A percentile compares a stretch with the other conserved stretches of the same genome.
These are phyloP conservation scores for Empis stercorea DNA, from an alignment of 2,888 invertebrate species.

Conservation along the genomic window DNA sequence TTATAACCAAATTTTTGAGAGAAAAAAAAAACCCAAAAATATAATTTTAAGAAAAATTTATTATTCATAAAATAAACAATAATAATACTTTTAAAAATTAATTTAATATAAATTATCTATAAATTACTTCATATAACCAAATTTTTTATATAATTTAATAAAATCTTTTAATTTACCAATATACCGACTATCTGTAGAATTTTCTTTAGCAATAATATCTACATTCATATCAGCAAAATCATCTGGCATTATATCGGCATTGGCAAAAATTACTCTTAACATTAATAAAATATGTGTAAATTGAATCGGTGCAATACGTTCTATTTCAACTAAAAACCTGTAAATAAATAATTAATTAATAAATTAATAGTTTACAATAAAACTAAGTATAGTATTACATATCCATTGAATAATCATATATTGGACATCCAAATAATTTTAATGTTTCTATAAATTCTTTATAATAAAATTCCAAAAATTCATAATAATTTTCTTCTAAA, in stretches of 20 bases:
- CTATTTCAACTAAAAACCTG: slow-evolving; percentile 33
- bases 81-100: too few relatives aligned
- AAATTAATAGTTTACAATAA: too few relatives aligned
- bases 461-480: slow-evolving; percentile 41
- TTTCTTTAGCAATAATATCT: slow-evolving; percentile 29
- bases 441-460: slow-evolving; percentile 37
- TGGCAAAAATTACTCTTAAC: slow-evolving; percentile 39
- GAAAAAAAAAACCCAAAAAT: too few relatives aligned
- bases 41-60: too few relatives aligned
- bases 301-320: slow-evolving; percentile 34
- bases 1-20: too few relatives aligned
- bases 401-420: slow-evolving; percentile 33
- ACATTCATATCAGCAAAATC: slow-evolving; percentile 37
- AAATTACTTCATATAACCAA: not conserved
- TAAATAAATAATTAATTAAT: slow-evolving; percentile 8
- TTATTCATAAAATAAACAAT: too few relatives aligned
- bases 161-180: slow-evolving; percentile 28
- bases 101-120: too few relatives aligned
- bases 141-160: slow-evolving; percentile 22
- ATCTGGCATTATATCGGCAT: slow-evolving; percentile 35
- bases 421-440: slow-evolving; percentile 29
- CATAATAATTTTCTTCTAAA: slow-evolving; percentile 37
- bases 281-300: slow-evolving; percentile 39
- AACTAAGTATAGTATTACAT: slow-evolving; percentile 28
- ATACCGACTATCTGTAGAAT: slow-evolving; percentile 29